A percentile compares a stretch with the other conserved stretches of the same genome.
Evolutionary conservation across 2,888 invertebrate genomes (phyloP).

Genomic region (Aelia acuminata): DNA sequence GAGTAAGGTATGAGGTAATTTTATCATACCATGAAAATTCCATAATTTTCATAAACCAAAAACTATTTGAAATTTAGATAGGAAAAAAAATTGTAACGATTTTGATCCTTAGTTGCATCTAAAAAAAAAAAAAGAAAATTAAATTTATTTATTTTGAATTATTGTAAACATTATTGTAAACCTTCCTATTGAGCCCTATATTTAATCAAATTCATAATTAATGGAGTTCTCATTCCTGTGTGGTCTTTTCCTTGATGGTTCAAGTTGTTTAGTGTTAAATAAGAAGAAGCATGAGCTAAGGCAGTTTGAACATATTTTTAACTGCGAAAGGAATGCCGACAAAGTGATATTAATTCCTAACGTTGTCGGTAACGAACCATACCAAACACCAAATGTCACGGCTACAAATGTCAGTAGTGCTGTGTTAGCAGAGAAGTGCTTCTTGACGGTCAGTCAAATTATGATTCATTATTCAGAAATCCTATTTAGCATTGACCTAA

Average conservation of each 20-base stretch:
- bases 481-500: background rate
- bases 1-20: background rate
- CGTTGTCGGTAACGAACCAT: constrained; percentile 37
- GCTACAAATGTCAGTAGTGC: background rate
- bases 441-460: background rate
- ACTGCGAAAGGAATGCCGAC: background rate
- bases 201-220: background rate
- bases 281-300: background rate
- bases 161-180: too few relatives aligned
- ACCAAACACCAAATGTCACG: constrained; percentile 37
- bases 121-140: too few relatives aligned
- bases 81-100: too few relatives aligned
- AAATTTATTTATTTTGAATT: too few relatives aligned
- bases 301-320: background rate
- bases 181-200: too few relatives aligned
- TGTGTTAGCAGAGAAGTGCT: constrained; percentile 1
- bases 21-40: background rate
- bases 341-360: constrained; percentile 19
- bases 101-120: background rate
- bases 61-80: background rate
- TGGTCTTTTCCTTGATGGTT: background rate
- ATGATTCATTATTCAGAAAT: background rate
- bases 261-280: background rate
- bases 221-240: background rate
- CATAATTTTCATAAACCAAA: background rate